Evolutionary conservation across 1,140 invertebrate genomes (phyloP), one percentile per base, ranked within the genome.

Genomic region (Meloidogyne exigua): DNA sequence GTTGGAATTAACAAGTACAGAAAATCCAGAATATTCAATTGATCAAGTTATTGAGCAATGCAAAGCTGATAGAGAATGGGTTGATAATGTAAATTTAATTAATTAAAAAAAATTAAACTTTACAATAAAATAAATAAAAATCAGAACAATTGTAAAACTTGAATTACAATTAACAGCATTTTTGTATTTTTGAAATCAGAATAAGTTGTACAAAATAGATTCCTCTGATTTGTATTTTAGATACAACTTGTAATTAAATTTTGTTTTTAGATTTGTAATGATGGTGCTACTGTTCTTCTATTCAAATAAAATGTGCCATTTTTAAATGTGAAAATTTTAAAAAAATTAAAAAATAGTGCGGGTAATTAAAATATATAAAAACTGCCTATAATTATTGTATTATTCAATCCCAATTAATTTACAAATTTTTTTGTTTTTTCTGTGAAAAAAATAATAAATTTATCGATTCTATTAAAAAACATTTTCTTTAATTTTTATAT

Each of bases 1-100:
- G 77, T 63, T 78, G 25, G 77, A 76, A 76, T 36, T 39, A 25
- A 28, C 57, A 23, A 75, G 74, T 62, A 66, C 70, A 63, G 26
- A 70, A 18, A 36, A 74, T 70, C 18, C 74, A n/a, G 72, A 75
- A 9, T 32, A 63, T 62, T 68, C 25, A 15, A 21, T 23, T 25
- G 44, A 74, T 12, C 44, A 75, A 26, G 26, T 75, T 5, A 32
- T 75, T 44, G 65, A 18, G 18, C n/a, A 23, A 18, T 75, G 74
- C 36, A 67, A 63, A 64, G 25, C 13, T 12, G 66, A 75, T 57
- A 75, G 23, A 23, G 36, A 21, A 2, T 75, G 74, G 74, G 21
- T 75, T 18, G 65, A 62, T 23, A 76, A 74, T 44, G 74, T 72
- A 49, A 49, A 28, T 12, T 36, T 21, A 64, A 69, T 9, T 15